phyloP scores from a whole-genome alignment of 2,888 invertebrate genomes.

The Crioceris asparagi region DNA sequence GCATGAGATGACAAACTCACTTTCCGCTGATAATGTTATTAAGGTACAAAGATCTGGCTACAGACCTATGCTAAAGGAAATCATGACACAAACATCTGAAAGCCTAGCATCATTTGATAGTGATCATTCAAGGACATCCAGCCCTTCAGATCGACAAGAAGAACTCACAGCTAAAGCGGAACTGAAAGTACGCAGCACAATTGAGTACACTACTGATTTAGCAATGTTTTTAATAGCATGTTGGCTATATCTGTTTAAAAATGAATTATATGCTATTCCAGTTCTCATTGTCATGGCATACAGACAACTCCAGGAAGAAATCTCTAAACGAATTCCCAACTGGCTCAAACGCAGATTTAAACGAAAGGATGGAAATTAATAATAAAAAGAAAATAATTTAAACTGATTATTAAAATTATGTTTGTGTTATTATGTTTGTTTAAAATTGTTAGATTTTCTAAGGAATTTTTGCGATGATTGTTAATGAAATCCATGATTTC shows the following conservation, averaged over 20 bases:
- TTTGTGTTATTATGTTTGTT: too few relatives aligned
- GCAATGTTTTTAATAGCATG: slow-evolving; percentile 65
- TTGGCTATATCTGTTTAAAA: slow-evolving; percentile 73
- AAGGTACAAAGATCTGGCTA: too few relatives aligned
- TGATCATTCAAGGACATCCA: slow-evolving; percentile 15
- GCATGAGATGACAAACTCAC: background rate
- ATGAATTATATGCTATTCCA: slow-evolving; percentile 69
- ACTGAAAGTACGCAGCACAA: slow-evolving; percentile 53
- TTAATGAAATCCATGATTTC: too few relatives aligned
- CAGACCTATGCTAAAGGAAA: slow-evolving; percentile 31
- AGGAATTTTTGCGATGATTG: too few relatives aligned
- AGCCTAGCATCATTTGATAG: slow-evolving; percentile 32
- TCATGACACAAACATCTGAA: slow-evolving; percentile 35
- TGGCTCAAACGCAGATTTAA: slow-evolving; percentile 20
- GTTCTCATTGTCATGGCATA: slow-evolving; percentile 66
- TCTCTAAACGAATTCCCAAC: slow-evolving; percentile 32
- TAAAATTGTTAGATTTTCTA: too few relatives aligned
- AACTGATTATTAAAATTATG: too few relatives aligned
- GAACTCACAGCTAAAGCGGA: slow-evolving; percentile 52
- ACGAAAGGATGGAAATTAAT: slow-evolving; percentile 12
- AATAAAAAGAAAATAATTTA: too few relatives aligned
- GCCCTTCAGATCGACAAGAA: slow-evolving; percentile 36
- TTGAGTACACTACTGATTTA: slow-evolving; percentile 65
- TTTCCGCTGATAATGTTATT: too few relatives aligned
- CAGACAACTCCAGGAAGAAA: slow-evolving; percentile 60